These are phyloP conservation scores for Phalacrocorax carbo DNA, from an alignment of 2,113 vertebrate species.

Conservation along the genomic window DNA sequence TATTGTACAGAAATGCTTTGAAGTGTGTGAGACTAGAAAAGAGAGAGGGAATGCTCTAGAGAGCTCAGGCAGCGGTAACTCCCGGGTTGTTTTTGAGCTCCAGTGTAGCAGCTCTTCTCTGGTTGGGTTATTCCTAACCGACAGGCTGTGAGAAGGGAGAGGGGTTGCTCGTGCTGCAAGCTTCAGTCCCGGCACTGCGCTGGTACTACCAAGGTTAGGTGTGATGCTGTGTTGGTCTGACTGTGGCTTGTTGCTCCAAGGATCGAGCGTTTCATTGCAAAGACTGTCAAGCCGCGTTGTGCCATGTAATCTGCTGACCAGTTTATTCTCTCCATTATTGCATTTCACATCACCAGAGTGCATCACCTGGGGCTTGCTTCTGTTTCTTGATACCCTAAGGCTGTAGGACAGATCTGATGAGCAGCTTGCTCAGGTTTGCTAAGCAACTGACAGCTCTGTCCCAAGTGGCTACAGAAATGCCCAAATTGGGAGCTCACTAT, in stretches of 20 bases:
- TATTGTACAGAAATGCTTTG: background rate
- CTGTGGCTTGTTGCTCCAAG: background rate
- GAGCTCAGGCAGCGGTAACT: background rate
- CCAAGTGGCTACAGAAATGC: background rate
- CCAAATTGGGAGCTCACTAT: accelerated
- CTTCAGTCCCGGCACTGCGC: background rate
- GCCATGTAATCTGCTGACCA: background rate
- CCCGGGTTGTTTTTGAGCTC: background rate
- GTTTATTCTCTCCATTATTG: background rate
- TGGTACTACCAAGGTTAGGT: background rate
- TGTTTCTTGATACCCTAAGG: background rate
- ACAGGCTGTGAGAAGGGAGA: background rate
- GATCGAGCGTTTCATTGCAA: background rate
- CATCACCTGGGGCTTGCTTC: background rate
- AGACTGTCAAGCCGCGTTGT: background rate
- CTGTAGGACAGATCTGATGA: background rate
- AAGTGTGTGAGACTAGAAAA: background rate
- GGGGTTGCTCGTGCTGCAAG: accelerated
- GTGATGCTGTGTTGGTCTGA: accelerated
- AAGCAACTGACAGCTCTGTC: background rate
- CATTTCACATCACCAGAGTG: background rate
- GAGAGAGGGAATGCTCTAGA: background rate
- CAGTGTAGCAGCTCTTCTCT: background rate
- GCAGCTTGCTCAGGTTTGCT: background rate
- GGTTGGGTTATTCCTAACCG: background rate